A percentile compares a stretch with the other conserved stretches of the same genome.
These are phyloP conservation scores for Calliphora vicina DNA, from an alignment of 1,140 invertebrate species.

Conservation along the genomic window DNA sequence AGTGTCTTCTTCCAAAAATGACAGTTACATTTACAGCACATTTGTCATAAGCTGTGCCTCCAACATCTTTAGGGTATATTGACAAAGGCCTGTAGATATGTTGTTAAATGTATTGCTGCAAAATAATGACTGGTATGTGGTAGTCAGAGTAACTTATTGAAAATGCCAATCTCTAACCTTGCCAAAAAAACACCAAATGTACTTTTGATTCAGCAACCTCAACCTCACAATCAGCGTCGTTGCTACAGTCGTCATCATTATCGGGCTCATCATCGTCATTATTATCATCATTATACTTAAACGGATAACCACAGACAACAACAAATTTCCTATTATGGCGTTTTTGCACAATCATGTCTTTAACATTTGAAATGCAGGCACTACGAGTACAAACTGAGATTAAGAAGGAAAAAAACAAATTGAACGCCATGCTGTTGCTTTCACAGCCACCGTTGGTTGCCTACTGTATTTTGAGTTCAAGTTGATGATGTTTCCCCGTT, in stretches of 20 bases:
- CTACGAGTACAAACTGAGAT: too few relatives aligned
- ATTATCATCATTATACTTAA: neutral
- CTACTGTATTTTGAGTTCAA: neutral
- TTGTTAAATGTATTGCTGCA: neutral
- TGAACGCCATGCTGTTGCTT: neutral
- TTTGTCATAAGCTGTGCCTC: neutral
- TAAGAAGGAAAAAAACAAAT: neutral
- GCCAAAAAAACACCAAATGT: neutral
- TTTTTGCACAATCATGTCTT: neutral
- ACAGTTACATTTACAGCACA: neutral
- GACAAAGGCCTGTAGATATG: neutral
- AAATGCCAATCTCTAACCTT: neutral
- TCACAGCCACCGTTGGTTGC: neutral
- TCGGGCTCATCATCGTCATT: neutral
- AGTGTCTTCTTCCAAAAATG: neutral
- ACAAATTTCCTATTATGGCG: constrained; percentile 10
- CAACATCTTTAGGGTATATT: neutral
- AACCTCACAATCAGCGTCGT: neutral
- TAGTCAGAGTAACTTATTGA: neutral
- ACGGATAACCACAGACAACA: neutral
- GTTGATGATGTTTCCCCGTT: constrained; percentile 20
- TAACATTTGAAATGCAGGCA: neutral
- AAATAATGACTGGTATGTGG: neutral
- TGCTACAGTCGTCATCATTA: neutral
- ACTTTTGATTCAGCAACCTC: neutral